Conservation (phyloP, 2,113 vertebrate genomes). For the Ochotona princeps region DNA sequence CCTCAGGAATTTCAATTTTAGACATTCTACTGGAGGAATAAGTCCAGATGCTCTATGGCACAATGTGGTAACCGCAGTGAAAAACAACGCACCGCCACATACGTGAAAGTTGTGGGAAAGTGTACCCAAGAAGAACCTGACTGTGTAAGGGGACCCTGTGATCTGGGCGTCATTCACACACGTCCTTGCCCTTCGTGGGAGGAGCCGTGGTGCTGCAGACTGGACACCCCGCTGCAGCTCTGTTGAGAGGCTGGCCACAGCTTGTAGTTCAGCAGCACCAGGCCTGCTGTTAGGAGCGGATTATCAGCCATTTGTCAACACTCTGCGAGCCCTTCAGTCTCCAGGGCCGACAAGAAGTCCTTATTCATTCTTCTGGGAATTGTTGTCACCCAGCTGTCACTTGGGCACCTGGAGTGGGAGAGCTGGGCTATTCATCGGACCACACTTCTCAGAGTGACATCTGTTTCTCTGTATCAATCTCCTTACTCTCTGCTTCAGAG, state of each 20-base stretch:
- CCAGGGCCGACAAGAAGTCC: not conserved
- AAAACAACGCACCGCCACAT: not conserved
- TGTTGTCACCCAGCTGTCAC: not conserved
- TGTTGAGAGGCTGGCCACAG: not conserved
- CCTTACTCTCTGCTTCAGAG: not conserved
- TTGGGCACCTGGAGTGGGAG: not conserved
- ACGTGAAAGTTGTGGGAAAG: not conserved
- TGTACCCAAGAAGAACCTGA: not conserved
- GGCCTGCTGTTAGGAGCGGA: not conserved
- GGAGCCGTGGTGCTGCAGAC: not conserved
- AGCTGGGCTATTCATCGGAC: not conserved
- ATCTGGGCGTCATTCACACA: not conserved
- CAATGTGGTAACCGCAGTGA: not conserved
- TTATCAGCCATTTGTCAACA: slow-evolving; percentile 14
- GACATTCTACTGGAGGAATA: not conserved
- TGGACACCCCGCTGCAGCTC: not conserved
- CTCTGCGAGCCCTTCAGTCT: not conserved
- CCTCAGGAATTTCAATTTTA: no score
- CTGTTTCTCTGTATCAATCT: not conserved
- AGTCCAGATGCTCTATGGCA: not conserved
- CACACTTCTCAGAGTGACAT: not conserved
- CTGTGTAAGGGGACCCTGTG: not conserved
- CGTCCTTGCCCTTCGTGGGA: not conserved
- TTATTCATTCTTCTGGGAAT: slow-evolving; percentile 6
- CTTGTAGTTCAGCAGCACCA: not conserved